These are phyloP conservation scores for Alcedo quadribrachys DNA, from an alignment of 2,797 vertebrate genomes.

Conservation along the genomic window DNA sequence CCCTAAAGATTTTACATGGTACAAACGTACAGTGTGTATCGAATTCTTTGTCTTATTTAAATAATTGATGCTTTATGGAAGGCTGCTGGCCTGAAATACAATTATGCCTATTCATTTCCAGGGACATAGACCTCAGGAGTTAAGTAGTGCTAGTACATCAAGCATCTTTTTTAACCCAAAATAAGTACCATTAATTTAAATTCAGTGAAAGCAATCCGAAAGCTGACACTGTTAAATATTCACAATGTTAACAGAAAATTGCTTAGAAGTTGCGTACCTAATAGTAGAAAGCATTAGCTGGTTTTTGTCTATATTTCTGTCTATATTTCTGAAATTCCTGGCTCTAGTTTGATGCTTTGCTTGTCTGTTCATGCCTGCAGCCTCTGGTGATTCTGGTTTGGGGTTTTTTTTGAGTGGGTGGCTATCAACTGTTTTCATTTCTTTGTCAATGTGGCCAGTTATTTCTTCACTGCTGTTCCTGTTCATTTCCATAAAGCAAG, in stretches of 20 bases:
- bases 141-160: not conserved
- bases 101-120: constrained; percentile 27
- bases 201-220: not conserved
- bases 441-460: not conserved
- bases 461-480: not conserved
- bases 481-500: not conserved
- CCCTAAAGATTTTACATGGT: constrained; percentile 37
- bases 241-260: not conserved
- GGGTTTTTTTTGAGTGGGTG: not conserved
- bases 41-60: constrained; percentile 28
- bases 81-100: constrained; percentile 33
- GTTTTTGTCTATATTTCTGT: not conserved
- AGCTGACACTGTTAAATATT: not conserved
- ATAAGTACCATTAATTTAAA: constrained; percentile 33
- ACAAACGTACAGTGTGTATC: not conserved
- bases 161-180: constrained; percentile 21
- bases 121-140: constrained; percentile 27
- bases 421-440: not conserved
- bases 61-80: constrained; percentile 41
- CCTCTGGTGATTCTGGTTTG: not conserved
- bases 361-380: not conserved
- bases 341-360: not conserved
- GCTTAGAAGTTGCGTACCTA: not conserved
- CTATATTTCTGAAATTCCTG: not conserved
- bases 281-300: not conserved